Evolutionary conservation across 2,888 invertebrate genomes (phyloP), one percentile per base, ranked within the genome.

Genomic region (Tachina lurida): DNA sequence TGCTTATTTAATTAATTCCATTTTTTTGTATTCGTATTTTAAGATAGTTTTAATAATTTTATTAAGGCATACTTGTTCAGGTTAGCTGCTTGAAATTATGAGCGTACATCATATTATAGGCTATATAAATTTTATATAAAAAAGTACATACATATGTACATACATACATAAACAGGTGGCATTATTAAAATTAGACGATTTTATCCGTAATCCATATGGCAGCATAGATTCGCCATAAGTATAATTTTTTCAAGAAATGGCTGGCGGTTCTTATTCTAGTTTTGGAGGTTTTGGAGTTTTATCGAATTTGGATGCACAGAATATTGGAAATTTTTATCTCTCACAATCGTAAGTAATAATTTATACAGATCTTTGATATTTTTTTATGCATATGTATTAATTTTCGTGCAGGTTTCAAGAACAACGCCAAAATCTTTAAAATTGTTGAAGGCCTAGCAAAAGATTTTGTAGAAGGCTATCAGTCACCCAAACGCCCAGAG

Each of bases 361-460:
- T n/a, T 10, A n/a, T 41, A 39, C 5, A 47, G 1, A 47, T 7
- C n/a, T n/a, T n/a, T n/a, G n/a, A n/a, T n/a, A n/a, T 43, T 9
- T n/a, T 8, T n/a, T 54, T 5, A 8, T 43, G 15, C 52, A 47
- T 67, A 68, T 0, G 3, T 12, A 17, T 39, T 7, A 19, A 4
- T 19, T 58, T 19, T 56, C 19, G 1, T 67, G 31, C 41, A 78
- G 92, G 56, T 92, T 91, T 70, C 88, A 88, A 22, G 91, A 91
- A 31, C 91, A 92, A 45, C 89, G 89, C 45, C 70, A 90, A 79
- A 39, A 75, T 92, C 9, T 41, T 89, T 0, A 89, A 89, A 83
- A 85, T 89, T 22, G 88, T 92, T 12, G 88, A 90, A 75, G 89
- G 89, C 1, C 87, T 87, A 15, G 88, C 88, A 0, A 87, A 88